Base-by-base conservation (phyloP, 2,888 invertebrate genomes). In the Alloscopus bannaensis region DNA sequence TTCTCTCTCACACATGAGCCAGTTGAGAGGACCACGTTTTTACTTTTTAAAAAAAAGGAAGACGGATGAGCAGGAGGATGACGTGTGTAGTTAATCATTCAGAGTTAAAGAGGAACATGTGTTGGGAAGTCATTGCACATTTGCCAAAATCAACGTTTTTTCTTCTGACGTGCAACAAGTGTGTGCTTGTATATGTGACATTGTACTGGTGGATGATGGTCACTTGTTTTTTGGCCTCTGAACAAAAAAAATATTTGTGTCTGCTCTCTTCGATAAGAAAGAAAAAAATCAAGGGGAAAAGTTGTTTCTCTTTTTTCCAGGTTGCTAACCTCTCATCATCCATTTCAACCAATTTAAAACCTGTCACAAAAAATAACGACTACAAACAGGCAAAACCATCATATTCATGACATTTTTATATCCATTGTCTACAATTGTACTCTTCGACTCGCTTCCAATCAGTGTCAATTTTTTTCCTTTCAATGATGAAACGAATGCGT, bases 401-500 rank as follows among this genome's bases (percentile, higher is more conserved):
- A 52, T 18, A 13, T 28, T 28, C 42, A 64, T 64, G 72, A 55
- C 72, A 72, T 72, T 59, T 71, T 62, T 71, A 47, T 62, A 16
- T 52, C 16, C 22, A 52, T 52, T 57, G 47, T 65, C 45, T 65
- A 28, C 28, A 24, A 42, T 65, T 47, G 24, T 59, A 55, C 47
- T 52, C 40, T 47, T 59, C 13, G 40, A 24, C 40, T 64, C 40
- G 45, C 24, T 50, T 75, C 75, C 73, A 73, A 75, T 75, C 75
- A 75, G 59, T 75, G 75, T 75, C 75, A 75, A 31, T 65, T 59
- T 66, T 69, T n/a, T n/a, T n/a, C n/a, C n/a, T n/a, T n/a, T n/a
- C n/a, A n/a, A n/a, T n/a, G n/a, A n/a, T n/a, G 57, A 13, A 24
- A 69, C 24, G 16, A 69, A 40, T 60, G n/a, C 18, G 29, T 22